Evolutionary conservation across 2,113 vertebrate genomes (phyloP).

Genomic region (Gambusia affinis): DNA sequence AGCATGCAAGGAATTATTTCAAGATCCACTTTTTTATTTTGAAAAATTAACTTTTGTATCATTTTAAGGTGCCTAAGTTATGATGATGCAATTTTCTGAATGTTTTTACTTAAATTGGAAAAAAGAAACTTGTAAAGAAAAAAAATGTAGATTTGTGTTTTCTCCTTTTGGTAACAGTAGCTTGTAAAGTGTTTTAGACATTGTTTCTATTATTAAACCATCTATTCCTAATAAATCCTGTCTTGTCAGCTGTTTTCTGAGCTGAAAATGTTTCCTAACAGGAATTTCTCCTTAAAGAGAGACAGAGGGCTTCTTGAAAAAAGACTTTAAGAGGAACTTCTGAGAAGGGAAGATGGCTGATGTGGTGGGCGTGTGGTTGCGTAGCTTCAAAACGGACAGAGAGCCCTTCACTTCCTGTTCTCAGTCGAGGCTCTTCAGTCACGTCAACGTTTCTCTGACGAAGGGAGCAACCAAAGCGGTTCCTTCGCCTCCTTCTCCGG

Average conservation of each 20-base stretch:
- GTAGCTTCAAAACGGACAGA: slow-evolving; percentile 59
- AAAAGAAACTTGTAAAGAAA: slow-evolving; percentile 49
- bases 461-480: background rate
- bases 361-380: slow-evolving; percentile 55
- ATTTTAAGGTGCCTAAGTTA: slow-evolving; percentile 75
- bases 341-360: slow-evolving; percentile 16
- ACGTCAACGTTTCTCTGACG: background rate
- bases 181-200: slow-evolving; percentile 64
- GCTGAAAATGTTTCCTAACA: background rate
- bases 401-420: slow-evolving; percentile 64
- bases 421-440: slow-evolving; percentile 16
- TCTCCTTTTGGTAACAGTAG: slow-evolving; percentile 68
- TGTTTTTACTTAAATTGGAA: slow-evolving; percentile 57
- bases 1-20: slow-evolving; percentile 54
- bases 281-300: background rate
- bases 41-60: slow-evolving; percentile 53
- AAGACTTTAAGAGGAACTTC: slow-evolving; percentile 50
- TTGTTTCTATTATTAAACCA: slow-evolving; percentile 73
- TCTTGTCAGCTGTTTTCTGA: background rate
- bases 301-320: background rate
- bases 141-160: slow-evolving; percentile 65
- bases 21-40: slow-evolving; percentile 36
- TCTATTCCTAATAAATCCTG: slow-evolving; percentile 46
- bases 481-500: background rate
- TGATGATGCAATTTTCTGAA: slow-evolving; percentile 69